Evolutionary conservation across 1,140 invertebrate species (phyloP).

Genomic region (Hypothenemus hampei): DNA sequence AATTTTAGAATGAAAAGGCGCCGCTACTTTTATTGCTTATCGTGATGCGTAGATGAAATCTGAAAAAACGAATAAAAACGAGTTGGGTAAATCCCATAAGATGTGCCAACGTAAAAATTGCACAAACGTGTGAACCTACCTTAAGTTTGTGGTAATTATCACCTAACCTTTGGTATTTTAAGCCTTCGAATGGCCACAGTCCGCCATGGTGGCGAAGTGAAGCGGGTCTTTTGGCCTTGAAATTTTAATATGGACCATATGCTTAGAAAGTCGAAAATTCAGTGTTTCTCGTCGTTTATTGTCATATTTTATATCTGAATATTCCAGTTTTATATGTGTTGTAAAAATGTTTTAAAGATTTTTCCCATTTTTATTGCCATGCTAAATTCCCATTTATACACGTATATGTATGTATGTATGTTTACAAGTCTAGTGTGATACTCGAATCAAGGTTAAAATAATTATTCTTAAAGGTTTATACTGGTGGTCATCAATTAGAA

Average conservation of each 20-base stretch:
- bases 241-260: constrained; percentile 9
- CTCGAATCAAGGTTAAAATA: constrained; percentile 9
- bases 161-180: constrained; percentile 1
- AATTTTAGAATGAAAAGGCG: no score
- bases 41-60: no score
- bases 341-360: no score
- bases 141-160: constrained; percentile 7
- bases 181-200: constrained; percentile 3
- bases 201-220: not conserved
- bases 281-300: not conserved
- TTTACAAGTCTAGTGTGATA: not conserved
- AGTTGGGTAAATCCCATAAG: no score
- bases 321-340: no score
- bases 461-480: constrained; percentile 15
- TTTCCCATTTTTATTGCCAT: constrained; percentile 3
- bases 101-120: no score
- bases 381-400: not conserved
- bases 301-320: no score
- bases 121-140: not conserved
- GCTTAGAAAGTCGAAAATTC: constrained; percentile 1
- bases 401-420: no score
- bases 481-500: not conserved
- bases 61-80: no score
- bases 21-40: no score
- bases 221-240: not conserved